Evolutionary conservation across 2,888 invertebrate genomes (phyloP).

Genomic region (Lacanobia wlatinum): DNA sequence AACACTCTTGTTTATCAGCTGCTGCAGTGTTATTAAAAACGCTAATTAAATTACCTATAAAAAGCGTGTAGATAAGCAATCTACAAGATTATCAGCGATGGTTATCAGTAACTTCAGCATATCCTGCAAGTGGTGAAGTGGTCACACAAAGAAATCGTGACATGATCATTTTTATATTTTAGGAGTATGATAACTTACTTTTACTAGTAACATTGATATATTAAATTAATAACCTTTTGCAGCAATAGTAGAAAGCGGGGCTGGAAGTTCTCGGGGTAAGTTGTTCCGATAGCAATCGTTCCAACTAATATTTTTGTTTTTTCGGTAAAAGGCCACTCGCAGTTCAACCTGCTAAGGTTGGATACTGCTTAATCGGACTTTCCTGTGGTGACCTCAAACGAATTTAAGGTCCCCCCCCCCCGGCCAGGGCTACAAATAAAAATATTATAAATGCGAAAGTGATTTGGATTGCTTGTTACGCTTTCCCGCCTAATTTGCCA

Average conservation of each 20-base stretch:
- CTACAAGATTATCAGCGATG: slow-evolving; percentile 42
- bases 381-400: no score
- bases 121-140: not conserved
- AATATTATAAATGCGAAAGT: no score
- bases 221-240: not conserved
- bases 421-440: no score
- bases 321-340: no score
- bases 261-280: no score
- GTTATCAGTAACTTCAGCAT: slow-evolving; percentile 29
- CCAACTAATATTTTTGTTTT: no score
- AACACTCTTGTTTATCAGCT: not conserved
- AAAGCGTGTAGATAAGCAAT: slow-evolving; percentile 34
- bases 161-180: not conserved
- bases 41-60: slow-evolving; percentile 35
- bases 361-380: no score
- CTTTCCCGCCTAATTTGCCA: no score
- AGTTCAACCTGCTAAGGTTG: no score
- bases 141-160: not conserved
- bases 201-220: not conserved
- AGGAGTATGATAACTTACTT: not conserved
- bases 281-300: no score
- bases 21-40: slow-evolving; percentile 2
- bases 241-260: not conserved
- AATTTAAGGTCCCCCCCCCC: no score
- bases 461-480: no score